phyloP scores from a whole-genome alignment of 2,797 vertebrate species.

The Sorex maritimensis region DNA sequence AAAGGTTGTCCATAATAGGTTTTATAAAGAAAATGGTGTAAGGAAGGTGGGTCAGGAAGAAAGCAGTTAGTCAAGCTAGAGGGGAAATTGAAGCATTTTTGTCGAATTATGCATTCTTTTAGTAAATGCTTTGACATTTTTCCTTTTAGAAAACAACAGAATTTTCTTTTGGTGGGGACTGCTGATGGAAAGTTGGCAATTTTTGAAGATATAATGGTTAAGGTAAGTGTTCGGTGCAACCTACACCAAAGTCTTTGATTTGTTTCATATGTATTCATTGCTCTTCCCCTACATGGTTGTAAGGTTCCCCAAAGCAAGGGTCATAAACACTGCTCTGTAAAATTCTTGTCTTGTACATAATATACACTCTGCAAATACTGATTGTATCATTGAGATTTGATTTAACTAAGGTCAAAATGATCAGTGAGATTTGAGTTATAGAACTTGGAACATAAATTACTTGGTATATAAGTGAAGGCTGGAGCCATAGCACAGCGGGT shows the following conservation, averaged over 20 bases:
- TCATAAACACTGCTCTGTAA: constrained; percentile 12
- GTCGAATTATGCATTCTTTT: not conserved
- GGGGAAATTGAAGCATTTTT: not conserved
- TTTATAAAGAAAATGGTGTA: not conserved
- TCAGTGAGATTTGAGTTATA: constrained; percentile 38
- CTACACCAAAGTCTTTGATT: constrained; percentile 18
- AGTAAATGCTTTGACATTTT: constrained; percentile 60
- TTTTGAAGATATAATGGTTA: constrained; percentile 95
- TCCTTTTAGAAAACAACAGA: constrained; percentile 92
- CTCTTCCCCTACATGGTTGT: not conserved
- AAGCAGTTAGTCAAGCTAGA: not conserved
- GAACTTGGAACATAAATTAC: constrained; percentile 16
- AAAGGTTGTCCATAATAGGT: not conserved
- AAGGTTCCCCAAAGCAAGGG: not conserved
- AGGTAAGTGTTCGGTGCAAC: constrained; percentile 90
- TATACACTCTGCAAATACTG: not conserved
- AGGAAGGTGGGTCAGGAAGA: not conserved
- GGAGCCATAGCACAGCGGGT: too few relatives aligned
- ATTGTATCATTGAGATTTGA: constrained; percentile 28
- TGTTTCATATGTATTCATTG: not conserved
- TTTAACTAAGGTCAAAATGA: constrained; percentile 7
- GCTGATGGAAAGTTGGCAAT: constrained; percentile 95
- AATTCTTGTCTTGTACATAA: not conserved
- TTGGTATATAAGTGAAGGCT: not conserved
- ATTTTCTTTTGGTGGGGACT: constrained; percentile 96